Evolutionary conservation across 2,797 vertebrate genomes (phyloP).

Genomic region (Miichthys miiuy): DNA sequence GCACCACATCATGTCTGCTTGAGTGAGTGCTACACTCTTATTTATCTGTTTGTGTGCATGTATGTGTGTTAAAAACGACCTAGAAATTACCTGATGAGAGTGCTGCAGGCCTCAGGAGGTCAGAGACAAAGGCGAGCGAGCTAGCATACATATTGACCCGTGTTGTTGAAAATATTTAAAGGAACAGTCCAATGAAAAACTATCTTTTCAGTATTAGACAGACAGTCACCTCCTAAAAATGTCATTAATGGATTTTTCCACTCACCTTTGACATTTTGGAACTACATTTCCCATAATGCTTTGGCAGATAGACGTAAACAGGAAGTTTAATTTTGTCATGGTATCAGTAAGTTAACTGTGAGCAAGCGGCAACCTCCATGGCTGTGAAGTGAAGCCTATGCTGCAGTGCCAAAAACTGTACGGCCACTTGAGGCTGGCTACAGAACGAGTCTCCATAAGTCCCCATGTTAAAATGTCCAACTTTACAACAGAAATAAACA

Average conservation of each 20-base stretch:
- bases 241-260: background rate
- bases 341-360: background rate
- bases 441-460: too few species aligned
- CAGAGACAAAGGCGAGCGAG: background rate
- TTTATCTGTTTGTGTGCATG: background rate
- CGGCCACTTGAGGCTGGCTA: too few species aligned
- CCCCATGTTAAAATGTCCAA: too few species aligned
- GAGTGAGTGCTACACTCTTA: background rate
- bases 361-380: too few species aligned
- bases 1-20: constrained; percentile 3
- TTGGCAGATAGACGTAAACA: background rate
- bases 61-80: background rate
- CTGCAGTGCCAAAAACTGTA: too few species aligned
- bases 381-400: too few species aligned
- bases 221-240: background rate
- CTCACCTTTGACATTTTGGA: background rate
- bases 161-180: constrained; percentile 8
- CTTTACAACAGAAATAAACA: too few species aligned
- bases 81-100: background rate
- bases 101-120: constrained; percentile 6
- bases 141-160: background rate
- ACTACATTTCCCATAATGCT: background rate
- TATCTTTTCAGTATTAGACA: background rate
- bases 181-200: background rate
- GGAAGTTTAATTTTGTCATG: background rate